A percentile compares a stretch with the other conserved stretches of the same genome.
These are phyloP conservation scores for Hypsibius dujardini DNA, from an alignment of 1,140 invertebrate genomes.

Conservation along the genomic window DNA sequence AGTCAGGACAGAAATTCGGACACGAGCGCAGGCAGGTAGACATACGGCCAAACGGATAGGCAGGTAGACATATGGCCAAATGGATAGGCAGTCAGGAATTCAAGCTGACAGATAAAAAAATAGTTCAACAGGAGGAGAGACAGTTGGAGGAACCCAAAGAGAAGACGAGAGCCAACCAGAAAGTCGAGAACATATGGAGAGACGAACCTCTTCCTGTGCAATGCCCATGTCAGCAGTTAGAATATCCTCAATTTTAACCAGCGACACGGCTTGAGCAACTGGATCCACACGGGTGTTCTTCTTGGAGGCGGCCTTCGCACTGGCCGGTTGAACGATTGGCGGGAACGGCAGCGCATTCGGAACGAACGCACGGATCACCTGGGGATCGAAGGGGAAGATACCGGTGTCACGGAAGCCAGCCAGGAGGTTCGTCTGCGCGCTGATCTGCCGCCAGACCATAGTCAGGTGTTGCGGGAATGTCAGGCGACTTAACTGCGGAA, in stretches of 20 bases:
- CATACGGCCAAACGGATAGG: no score
- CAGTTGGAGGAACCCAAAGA: no score
- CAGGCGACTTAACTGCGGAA: neutral
- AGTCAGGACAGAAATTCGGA: no score
- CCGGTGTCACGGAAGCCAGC: neutral
- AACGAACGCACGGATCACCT: neutral
- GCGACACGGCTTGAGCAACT: neutral
- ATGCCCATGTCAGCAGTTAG: neutral
- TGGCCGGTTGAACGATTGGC: conserved; percentile 2
- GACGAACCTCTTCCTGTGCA: neutral
- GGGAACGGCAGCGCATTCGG: neutral
- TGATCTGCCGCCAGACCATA: conserved; percentile 1
- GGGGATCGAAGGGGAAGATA: neutral
- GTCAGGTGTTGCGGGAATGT: neutral
- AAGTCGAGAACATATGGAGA: no score
- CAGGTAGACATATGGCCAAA: no score
- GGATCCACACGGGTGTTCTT: no score
- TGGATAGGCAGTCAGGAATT: no score
- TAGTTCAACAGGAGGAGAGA: no score
- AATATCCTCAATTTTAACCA: conserved; percentile 10
- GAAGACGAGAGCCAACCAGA: no score
- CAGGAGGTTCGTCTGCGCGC: neutral
- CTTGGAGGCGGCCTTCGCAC: no score
- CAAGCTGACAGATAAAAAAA: no score
- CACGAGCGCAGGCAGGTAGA: no score